phyloP scores from a whole-genome alignment of 2,797 vertebrate genomes.

The Cuculus canorus region DNA sequence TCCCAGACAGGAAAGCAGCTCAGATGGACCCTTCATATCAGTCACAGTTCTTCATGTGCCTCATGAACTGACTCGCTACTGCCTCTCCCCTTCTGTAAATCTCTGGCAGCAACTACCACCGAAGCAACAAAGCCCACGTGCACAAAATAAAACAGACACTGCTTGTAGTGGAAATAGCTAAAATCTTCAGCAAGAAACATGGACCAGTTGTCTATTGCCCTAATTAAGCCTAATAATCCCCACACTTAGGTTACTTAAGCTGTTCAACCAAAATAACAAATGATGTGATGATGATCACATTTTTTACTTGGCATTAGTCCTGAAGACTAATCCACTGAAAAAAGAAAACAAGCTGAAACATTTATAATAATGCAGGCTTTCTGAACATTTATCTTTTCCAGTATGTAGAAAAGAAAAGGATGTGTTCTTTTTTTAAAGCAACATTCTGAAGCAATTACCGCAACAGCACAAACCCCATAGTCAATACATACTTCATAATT shows the following conservation, averaged over 20 bases:
- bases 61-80: neutral
- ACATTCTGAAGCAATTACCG: neutral
- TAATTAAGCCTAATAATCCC: neutral
- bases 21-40: neutral
- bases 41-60: neutral
- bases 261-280: neutral
- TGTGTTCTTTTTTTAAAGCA: neutral
- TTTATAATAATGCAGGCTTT: neutral
- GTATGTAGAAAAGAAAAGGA: neutral
- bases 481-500: neutral
- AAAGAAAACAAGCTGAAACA: neutral
- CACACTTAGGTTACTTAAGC: neutral
- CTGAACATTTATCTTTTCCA: neutral
- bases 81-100: neutral
- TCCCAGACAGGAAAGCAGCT: neutral
- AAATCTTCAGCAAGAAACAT: neutral
- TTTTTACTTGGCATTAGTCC: neutral
- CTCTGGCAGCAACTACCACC: neutral
- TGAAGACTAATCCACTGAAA: neutral
- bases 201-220: neutral
- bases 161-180: neutral
- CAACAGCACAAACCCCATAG: neutral
- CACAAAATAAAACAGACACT: neutral
- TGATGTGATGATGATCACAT: neutral
- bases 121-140: neutral